Evolutionary conservation across 2,797 vertebrate genomes (phyloP).

Genomic region (Fundulus diaphanus): DNA sequence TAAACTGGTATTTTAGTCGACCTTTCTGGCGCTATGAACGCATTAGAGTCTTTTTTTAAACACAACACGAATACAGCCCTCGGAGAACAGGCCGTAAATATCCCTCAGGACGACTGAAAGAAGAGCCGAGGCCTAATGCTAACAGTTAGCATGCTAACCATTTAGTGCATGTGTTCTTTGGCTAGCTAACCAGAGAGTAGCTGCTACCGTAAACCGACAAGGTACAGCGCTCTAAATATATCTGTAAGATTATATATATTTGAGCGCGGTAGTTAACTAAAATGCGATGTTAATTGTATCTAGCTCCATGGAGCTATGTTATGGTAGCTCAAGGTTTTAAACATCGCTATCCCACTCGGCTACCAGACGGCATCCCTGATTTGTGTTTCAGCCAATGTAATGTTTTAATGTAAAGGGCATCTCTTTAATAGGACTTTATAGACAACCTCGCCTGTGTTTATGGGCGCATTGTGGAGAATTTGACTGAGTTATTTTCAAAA

Average conservation of each 20-base stretch:
- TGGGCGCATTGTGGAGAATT: neutral
- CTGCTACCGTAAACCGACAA: neutral
- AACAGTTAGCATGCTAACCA: conserved; percentile 68
- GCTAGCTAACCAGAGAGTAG: neutral
- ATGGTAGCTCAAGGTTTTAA: neutral
- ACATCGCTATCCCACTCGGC: neutral
- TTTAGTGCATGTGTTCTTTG: conserved; percentile 68
- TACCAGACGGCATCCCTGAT: neutral
- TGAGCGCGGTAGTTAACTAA: neutral
- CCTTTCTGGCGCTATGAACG: fast-evolving
- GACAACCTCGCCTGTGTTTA: neutral
- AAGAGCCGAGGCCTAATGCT: conserved; percentile 64
- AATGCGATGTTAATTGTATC: neutral
- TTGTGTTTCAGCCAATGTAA: neutral
- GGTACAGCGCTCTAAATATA: neutral
- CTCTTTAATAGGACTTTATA: neutral
- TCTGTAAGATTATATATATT: neutral
- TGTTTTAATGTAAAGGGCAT: neutral
- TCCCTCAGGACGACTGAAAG: neutral
- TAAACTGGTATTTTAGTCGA: neutral
- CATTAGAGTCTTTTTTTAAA: neutral
- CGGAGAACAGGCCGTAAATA: fast-evolving
- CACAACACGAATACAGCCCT: fast-evolving
- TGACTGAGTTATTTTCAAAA: no score
- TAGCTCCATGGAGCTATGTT: neutral